Base-by-base conservation (phyloP, 2,113 vertebrate genomes). In the Rhineura floridana region DNA sequence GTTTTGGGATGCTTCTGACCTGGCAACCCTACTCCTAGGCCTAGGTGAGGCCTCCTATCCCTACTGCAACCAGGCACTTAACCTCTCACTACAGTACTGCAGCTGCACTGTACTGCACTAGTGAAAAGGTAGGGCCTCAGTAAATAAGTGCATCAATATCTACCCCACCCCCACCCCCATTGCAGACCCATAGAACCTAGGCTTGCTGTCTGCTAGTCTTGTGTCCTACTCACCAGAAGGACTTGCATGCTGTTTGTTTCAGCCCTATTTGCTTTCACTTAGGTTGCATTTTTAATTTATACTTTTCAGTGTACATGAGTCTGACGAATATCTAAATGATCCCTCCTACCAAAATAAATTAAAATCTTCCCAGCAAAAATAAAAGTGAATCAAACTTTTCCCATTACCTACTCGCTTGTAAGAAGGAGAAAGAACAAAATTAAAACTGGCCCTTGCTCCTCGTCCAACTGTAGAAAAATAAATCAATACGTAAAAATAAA, bases 361-460 rank as follows among this genome's bases (percentile, higher is more conserved):
- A 9, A 46, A 82, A 28, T 19, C 15, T 33, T 91, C n/a, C 70
- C 50, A 62, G 6, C 6, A 78, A 30, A 28, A 81, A 86, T 36
- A 88, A 88, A 78, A 63, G 4, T 23, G n/a, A 75, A 81, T 70
- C 30, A 91, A 87, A 63, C 11, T 36, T 33, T 50, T 6, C 46
- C 83, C 87, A 52, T 90, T 91, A 62, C 12, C 36, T 83, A 48
- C 78, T 87, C 72, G 77, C 65, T 75, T 86, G n/a, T 84, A 86
- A 92, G 17, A 44, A 6, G 2, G 39, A 44, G 28, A 42, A n/a
- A 67, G 39, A 10, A 52, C 28, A 50, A 1, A 65, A 70, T 59
- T 88, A 79, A 62, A 62, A 72, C 39, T 36, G 46, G 13, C 25
- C 42, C 19, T 84, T 77, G 25, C 52, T 89, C 52, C n/a, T 81